Evolutionary conservation across 2,888 invertebrate species (phyloP).

Genomic region (Magallana nippona): DNA sequence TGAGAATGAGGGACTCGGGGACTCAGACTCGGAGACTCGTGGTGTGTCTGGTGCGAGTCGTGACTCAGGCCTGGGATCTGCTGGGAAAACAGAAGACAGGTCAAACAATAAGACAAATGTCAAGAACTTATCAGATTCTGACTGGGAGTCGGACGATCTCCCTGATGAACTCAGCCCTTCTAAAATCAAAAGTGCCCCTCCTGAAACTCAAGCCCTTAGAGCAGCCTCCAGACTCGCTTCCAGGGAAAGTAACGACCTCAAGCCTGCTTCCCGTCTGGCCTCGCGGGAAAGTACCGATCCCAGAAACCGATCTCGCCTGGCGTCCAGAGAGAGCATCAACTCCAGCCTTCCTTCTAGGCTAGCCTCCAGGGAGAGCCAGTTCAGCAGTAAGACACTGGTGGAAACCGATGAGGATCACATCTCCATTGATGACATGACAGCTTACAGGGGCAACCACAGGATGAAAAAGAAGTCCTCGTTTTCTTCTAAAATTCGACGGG

Average conservation of each 20-base stretch:
- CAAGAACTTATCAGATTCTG: conserved; percentile 47
- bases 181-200: conserved; percentile 50
- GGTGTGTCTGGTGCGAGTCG: conserved; percentile 62
- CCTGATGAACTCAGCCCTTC: conserved; percentile 40
- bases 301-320: background rate
- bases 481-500: conserved; percentile 38
- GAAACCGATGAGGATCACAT: conserved; percentile 45
- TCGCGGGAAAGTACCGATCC: conserved; percentile 41
- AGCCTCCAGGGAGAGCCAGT: conserved; percentile 43
- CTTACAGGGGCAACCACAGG: conserved; percentile 18
- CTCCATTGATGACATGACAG: conserved; percentile 48
- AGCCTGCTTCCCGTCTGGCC: background rate
- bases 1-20: conserved; percentile 27
- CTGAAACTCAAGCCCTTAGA: conserved; percentile 44
- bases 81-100: conserved; percentile 52
- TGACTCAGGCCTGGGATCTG: conserved; percentile 69
- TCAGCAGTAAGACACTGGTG: conserved; percentile 36
- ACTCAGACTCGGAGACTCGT: conserved; percentile 48
- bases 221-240: conserved; percentile 42
- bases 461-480: conserved; percentile 49
- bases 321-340: conserved; percentile 4
- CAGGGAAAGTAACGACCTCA: conserved; percentile 35
- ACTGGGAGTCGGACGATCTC: conserved; percentile 52
- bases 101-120: background rate
- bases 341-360: conserved; percentile 33